Base-by-base conservation (phyloP, 37 sponge, comb jelly and placozoan species). In the Geodia barretti region DNA sequence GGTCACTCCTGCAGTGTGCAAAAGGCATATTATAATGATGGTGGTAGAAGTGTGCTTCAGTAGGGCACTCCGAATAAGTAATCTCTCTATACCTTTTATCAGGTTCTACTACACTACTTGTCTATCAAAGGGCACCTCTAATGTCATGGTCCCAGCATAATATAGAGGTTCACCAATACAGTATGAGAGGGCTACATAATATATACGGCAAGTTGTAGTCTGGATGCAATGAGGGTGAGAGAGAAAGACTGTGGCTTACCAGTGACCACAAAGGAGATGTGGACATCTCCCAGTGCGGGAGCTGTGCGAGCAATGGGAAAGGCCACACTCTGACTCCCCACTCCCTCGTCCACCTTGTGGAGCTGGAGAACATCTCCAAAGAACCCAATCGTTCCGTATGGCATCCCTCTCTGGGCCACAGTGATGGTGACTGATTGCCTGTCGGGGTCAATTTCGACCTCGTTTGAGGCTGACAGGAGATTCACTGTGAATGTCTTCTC, bases 361-460 rank as follows among this genome's bases (percentile, higher is more conserved):
- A 68, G 64, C 24, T 35, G 34, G 8, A 92, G 77, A 9, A 84
- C 73, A 30, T 87, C 86, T 72, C 89, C 93, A 47, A 86, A 64
- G 77, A 94, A 94, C 24, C 91, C 86, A 30, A 90, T 68, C 21
- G 65, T 70, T 9, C 95, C 95, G 63, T 62, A 84, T 5, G 95
- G 95, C 64, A 78, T 90, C 21, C 95, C 95, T 39, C 70, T 69
- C 67, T 92, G 93, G 0, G 73, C 20, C 4, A 89, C 80, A 24
- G 77, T 81, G 33, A 88, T 76, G 41, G 62, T 70, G 30, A 66
- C 70, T 17, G 41, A 34, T 0, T 61, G 62, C 14, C 63, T 75
- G 5, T 17, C 60, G 4, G 85, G 40, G 41, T 84, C 82, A 5
- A 96, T 63, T 9, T 47, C 30, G 17, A 90, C 93, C 39, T 88